Evolutionary conservation across 2,797 vertebrate genomes (phyloP).

Genomic region (Aplochiton taeniatus): DNA sequence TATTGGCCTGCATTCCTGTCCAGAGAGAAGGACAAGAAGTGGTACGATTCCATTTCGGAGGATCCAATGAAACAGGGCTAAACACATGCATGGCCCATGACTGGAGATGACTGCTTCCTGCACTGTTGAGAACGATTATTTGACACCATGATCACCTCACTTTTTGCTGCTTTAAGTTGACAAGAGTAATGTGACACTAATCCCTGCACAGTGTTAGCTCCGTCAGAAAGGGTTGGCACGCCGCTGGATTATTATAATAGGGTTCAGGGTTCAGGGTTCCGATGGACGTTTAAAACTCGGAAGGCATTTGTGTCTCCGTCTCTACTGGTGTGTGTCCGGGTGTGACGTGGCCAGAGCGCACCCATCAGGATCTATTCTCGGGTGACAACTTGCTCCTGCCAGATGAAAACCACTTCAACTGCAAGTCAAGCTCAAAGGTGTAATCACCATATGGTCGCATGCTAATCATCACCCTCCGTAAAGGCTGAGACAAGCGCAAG

Average conservation of each 20-base stretch:
- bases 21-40: too few species aligned
- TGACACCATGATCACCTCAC: neutral
- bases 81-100: neutral
- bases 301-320: too few species aligned
- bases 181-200: slow-evolving; percentile 41
- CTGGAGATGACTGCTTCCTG: neutral
- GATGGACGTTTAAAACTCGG: too few species aligned
- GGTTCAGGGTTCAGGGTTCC: too few species aligned
- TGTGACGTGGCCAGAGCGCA: too few species aligned
- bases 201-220: slow-evolving; percentile 26
- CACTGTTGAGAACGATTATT: neutral
- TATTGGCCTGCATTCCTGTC: neutral
- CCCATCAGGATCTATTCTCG: too few species aligned
- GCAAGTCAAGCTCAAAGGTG: slow-evolving; percentile 12
- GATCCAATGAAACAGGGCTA: neutral
- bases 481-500: neutral
- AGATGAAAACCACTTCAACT: slow-evolving; percentile 7
- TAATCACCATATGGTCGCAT: slow-evolving; percentile 3
- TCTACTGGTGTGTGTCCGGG: too few species aligned
- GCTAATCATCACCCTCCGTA: neutral
- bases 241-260: slow-evolving; percentile 51
- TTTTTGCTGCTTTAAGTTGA: slow-evolving; percentile 5
- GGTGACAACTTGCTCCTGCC: too few species aligned
- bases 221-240: slow-evolving; percentile 39
- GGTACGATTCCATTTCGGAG: too few species aligned